These are phyloP conservation scores for Holothuria scabra DNA, from an alignment of 53 echinoderm and acorn worm genomes.

Conservation along the genomic window DNA sequence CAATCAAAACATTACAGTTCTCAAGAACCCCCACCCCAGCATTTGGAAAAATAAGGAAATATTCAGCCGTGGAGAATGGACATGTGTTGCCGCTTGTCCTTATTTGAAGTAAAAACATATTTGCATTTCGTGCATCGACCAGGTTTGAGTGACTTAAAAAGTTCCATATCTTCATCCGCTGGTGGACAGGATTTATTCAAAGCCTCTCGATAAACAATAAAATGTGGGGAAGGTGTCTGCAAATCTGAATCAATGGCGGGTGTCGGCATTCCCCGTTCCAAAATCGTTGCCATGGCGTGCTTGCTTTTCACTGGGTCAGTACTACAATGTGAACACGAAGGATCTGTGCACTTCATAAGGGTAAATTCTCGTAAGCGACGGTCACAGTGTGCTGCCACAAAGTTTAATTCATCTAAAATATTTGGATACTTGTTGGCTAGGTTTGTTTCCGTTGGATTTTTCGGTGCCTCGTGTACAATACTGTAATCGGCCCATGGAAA, in stretches of 20 bases:
- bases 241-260: background rate
- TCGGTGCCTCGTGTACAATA: background rate
- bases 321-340: background rate
- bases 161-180: background rate
- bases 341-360: background rate
- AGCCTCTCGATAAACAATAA: background rate
- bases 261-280: conserved; percentile 5
- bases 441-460: background rate
- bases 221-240: background rate
- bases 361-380: background rate
- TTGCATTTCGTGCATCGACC: background rate
- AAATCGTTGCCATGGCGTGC: background rate
- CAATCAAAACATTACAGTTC: no score
- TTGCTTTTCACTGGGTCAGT: background rate
- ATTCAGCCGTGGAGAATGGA: background rate
- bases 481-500: background rate
- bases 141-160: background rate
- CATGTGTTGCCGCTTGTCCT: background rate
- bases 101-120: conserved; percentile 6
- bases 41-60: no score
- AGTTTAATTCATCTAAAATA: conserved; percentile 1
- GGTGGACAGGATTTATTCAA: background rate
- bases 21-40: no score
- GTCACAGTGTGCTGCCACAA: conserved; percentile 8
- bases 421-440: background rate